These are phyloP conservation scores for Agrypnus murinus DNA, from an alignment of 2,888 invertebrate species.

Conservation along the genomic window DNA sequence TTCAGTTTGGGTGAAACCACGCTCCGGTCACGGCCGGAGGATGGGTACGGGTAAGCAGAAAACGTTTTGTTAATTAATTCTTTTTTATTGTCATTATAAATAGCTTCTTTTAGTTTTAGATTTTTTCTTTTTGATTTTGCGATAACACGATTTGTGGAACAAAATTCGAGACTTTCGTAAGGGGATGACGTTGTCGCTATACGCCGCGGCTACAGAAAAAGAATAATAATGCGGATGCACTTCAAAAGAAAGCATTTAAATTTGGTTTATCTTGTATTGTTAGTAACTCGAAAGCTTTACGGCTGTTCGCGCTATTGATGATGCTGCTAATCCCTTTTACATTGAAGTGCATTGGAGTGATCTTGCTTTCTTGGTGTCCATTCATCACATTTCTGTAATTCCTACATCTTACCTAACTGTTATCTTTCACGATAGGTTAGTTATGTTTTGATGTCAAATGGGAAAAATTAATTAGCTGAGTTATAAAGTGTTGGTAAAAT, in stretches of 20 bases:
- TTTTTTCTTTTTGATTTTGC: too few relatives aligned
- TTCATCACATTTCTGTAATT: constrained; percentile 2
- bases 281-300: constrained; percentile 51
- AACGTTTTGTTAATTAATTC: too few relatives aligned
- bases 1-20: constrained; percentile 78
- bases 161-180: too few relatives aligned
- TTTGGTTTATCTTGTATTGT: constrained; percentile 34
- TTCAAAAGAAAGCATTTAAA: constrained; percentile 31
- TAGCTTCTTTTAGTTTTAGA: too few relatives aligned
- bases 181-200: constrained; percentile 12
- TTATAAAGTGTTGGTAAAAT: too few relatives aligned
- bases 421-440: too few relatives aligned
- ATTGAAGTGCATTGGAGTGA: constrained; percentile 29
- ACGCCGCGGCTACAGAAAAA: constrained; percentile 10
- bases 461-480: too few relatives aligned
- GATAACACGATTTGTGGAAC: too few relatives aligned
- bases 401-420: background rate
- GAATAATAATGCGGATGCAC: constrained; percentile 14
- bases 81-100: background rate
- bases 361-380: constrained; percentile 21
- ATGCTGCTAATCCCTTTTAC: constrained; percentile 39
- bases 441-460: too few relatives aligned
- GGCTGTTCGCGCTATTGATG: constrained; percentile 39
- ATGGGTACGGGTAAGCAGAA: constrained; percentile 81
- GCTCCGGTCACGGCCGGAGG: constrained; percentile 79